Conservation (phyloP, 2,113 vertebrate species). For the Galemys pyrenaicus region DNA sequence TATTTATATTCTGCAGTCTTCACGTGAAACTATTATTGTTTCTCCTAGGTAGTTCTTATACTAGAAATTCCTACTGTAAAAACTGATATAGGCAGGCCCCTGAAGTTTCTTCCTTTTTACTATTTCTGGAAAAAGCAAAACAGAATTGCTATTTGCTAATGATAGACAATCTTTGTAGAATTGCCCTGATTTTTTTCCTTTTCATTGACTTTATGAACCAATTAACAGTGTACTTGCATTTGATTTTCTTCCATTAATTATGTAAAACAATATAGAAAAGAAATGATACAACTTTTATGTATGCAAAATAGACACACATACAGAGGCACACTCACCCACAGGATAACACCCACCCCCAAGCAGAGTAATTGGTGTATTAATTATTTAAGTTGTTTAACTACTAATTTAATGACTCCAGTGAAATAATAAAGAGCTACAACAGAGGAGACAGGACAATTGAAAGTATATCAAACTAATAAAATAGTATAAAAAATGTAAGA, state of each 20-base stretch:
- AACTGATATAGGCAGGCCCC: background rate
- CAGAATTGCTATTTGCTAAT: background rate
- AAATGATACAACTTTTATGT: background rate
- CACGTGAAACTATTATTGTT: conserved; percentile 21
- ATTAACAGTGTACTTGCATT: background rate
- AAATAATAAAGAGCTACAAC: background rate
- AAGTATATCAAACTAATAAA: background rate
- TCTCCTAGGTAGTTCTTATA: conserved; percentile 17
- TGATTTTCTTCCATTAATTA: conserved; percentile 13
- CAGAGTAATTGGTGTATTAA: background rate
- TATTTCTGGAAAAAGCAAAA: background rate
- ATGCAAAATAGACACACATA: background rate
- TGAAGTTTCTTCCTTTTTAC: background rate
- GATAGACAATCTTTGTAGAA: background rate
- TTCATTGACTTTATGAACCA: conserved; percentile 41
- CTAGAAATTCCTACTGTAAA: background rate
- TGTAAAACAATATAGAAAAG: background rate
- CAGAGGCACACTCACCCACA: background rate
- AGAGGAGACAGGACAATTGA: background rate
- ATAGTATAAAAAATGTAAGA: too few relatives aligned
- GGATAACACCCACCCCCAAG: background rate
- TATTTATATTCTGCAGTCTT: background rate
- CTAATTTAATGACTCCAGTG: background rate
- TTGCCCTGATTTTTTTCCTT: background rate
- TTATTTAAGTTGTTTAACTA: too few relatives aligned